Evolutionary conservation across 2,888 invertebrate genomes (phyloP).

Genomic region (Pandemis heparana): DNA sequence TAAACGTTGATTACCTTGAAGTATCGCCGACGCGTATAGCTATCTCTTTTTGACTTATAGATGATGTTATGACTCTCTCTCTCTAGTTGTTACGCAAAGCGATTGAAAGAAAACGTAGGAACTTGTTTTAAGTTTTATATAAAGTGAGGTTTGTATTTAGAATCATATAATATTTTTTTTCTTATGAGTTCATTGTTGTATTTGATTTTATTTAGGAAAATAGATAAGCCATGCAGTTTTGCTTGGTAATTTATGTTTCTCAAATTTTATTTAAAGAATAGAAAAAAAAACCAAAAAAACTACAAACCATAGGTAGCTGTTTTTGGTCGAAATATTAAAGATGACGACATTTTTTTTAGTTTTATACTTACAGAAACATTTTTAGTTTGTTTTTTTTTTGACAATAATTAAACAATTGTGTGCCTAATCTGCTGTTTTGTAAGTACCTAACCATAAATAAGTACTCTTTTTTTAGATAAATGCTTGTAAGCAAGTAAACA

Average conservation of each 20-base stretch:
- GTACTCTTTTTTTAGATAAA: neutral
- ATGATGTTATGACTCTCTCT: constrained; percentile 55
- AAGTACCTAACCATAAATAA: neutral
- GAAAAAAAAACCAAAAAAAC: no score
- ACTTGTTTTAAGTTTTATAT: constrained; percentile 58
- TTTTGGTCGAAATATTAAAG: no score
- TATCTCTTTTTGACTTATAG: constrained; percentile 54
- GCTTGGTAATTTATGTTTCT: no score
- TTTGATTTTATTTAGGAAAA: neutral
- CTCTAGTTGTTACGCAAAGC: constrained; percentile 67
- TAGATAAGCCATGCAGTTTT: neutral
- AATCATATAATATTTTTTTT: constrained; percentile 2
- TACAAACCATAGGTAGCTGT: no score
- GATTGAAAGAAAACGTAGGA: constrained; percentile 67
- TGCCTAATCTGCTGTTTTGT: no score
- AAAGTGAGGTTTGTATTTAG: constrained; percentile 19
- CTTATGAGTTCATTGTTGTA: neutral
- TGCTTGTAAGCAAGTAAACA: neutral
- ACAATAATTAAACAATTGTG: no score
- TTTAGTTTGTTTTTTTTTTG: no score
- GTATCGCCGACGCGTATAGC: constrained; percentile 55
- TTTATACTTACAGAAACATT: no score
- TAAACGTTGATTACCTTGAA: constrained; percentile 84
- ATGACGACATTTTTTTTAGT: no score
- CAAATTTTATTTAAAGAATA: no score